These are phyloP conservation scores for Sarotherodon lohbergeri DNA, from an alignment of 2,113 vertebrate genomes.

Conservation along the genomic window DNA sequence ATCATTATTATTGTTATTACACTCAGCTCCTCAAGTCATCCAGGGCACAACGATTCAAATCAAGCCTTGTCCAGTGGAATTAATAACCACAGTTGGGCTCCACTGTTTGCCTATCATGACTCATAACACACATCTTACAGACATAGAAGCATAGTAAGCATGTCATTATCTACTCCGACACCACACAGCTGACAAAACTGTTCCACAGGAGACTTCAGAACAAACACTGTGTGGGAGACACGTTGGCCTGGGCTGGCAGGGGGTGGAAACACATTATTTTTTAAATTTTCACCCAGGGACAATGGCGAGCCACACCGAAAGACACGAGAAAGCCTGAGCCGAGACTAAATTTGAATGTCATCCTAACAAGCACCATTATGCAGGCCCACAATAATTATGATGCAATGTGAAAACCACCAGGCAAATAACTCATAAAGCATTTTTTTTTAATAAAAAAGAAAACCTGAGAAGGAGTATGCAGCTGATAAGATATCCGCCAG, in stretches of 20 bases:
- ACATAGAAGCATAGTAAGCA: slow-evolving; percentile 14
- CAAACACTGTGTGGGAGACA: slow-evolving; percentile 23
- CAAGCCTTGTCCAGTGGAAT: slow-evolving; percentile 16
- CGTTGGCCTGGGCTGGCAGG: not conserved
- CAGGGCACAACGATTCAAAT: not conserved
- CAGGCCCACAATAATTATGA: slow-evolving; percentile 12
- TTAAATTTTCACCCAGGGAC: not conserved
- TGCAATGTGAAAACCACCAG: not conserved
- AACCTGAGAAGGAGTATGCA: not conserved
- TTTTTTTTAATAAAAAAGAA: not conserved
- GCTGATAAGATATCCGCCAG: not conserved
- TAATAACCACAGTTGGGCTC: slow-evolving; percentile 14
- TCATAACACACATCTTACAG: slow-evolving; percentile 30
- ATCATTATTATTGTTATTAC: not conserved
- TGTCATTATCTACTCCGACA: slow-evolving; percentile 46
- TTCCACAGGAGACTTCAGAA: slow-evolving; percentile 24
- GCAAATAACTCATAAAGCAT: not conserved
- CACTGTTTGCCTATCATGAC: slow-evolving; percentile 37
- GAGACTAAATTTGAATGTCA: not conserved
- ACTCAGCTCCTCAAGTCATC: not conserved
- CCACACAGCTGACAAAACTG: slow-evolving; percentile 48
- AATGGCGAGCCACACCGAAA: not conserved
- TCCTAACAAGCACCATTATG: slow-evolving; percentile 6
- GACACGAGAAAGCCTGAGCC: not conserved
- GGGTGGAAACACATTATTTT: not conserved